These are phyloP conservation scores for Brachionus plicatilis DNA, from an alignment of 1,140 invertebrate genomes.

Conservation along the genomic window DNA sequence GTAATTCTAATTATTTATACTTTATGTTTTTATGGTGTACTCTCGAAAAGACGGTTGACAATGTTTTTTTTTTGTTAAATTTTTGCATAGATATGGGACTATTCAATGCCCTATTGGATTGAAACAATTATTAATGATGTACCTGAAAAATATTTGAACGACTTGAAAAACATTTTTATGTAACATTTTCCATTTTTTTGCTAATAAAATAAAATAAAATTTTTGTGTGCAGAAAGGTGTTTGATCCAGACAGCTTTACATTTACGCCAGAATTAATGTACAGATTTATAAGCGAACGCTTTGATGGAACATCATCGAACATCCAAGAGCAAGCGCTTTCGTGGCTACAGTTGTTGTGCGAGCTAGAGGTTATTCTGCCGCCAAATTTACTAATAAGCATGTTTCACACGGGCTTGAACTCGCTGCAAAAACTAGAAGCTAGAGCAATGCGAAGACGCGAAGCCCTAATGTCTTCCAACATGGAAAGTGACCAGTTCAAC, in stretches of 20 bases:
- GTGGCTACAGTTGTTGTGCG: slow-evolving; percentile 34
- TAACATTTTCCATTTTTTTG: slow-evolving; percentile 45
- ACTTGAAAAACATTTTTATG: slow-evolving; percentile 83
- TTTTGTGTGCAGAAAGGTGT: slow-evolving; percentile 19
- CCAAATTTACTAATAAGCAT: not conserved
- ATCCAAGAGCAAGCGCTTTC: slow-evolving; percentile 39
- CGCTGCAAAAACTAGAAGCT: slow-evolving; percentile 37
- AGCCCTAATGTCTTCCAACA: not conserved
- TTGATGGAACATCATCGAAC: slow-evolving; percentile 17
- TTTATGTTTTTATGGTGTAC: no score
- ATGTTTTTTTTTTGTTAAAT: no score
- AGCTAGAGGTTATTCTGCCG: slow-evolving; percentile 5
- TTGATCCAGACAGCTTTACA: slow-evolving; percentile 29
- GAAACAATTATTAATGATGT: slow-evolving; percentile 92
- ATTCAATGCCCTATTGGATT: slow-evolving; percentile 97
- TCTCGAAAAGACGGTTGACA: no score
- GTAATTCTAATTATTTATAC: not conserved
- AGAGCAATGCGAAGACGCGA: slow-evolving; percentile 24
- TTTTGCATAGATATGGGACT: slow-evolving; percentile 71
- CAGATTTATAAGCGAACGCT: slow-evolving; percentile 31
- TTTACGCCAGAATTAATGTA: slow-evolving; percentile 28
- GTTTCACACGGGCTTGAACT: slow-evolving; percentile 25
- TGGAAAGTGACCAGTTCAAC: slow-evolving; percentile 5
- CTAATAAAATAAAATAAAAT: no score
- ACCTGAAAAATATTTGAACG: slow-evolving; percentile 79